Evolutionary conservation across 2,113 vertebrate species (phyloP).

Genomic region (Stegastes partitus): DNA sequence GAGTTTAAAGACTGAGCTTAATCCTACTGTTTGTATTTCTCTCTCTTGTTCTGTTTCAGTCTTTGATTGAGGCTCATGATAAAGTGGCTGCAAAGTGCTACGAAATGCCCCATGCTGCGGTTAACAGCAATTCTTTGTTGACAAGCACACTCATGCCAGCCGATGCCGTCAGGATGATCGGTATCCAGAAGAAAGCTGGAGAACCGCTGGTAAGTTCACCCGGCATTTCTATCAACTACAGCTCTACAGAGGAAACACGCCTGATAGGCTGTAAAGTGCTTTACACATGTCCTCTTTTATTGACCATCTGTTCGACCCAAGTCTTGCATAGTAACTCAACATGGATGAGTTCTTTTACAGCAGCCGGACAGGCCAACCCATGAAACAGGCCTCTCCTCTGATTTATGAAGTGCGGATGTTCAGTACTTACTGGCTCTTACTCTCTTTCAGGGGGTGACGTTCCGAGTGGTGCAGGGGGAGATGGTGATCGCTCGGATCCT

Average conservation of each 20-base stretch:
- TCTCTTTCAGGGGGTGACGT: slow-evolving; percentile 93
- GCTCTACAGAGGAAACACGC: neutral
- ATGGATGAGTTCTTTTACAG: slow-evolving; percentile 13
- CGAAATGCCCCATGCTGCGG: slow-evolving; percentile 87
- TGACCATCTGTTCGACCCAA: slow-evolving; percentile 13
- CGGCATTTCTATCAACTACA: neutral
- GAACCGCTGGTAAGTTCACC: slow-evolving; percentile 91
- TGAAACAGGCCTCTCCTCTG: neutral
- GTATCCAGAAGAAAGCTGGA: slow-evolving; percentile 97
- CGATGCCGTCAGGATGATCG: slow-evolving; percentile 96
- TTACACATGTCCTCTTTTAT: slow-evolving; percentile 15
- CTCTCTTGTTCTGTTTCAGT: slow-evolving; percentile 81
- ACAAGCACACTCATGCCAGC: slow-evolving; percentile 87
- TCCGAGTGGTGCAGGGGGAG: slow-evolving; percentile 93
- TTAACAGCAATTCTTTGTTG: slow-evolving; percentile 84
- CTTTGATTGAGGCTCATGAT: slow-evolving; percentile 96
- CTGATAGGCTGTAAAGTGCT: slow-evolving; percentile 3
- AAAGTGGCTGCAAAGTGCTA: slow-evolving; percentile 97
- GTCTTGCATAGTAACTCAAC: neutral
- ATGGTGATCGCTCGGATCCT: slow-evolving; percentile 96
- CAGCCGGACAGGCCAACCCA: neutral
- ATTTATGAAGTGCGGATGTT: slow-evolving; percentile 54
- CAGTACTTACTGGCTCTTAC: slow-evolving; percentile 10
- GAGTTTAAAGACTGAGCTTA: neutral
- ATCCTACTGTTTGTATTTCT: neutral